A percentile compares a stretch with the other conserved stretches of the same genome.
These are phyloP conservation scores for Chionomys nivalis DNA, from an alignment of 2,113 vertebrate species.

Conservation along the genomic window DNA sequence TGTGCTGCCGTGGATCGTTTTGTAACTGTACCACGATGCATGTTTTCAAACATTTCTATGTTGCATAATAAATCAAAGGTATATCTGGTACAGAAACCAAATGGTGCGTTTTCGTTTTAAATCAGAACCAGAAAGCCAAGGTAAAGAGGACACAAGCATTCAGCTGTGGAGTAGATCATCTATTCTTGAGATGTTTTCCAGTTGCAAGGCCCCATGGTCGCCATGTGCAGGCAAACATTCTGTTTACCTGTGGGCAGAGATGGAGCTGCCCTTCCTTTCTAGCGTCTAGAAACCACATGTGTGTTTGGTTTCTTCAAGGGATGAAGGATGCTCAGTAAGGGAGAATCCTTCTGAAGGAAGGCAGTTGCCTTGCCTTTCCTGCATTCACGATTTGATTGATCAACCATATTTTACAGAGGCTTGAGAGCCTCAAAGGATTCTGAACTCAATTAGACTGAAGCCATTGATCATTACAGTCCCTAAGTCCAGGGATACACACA, in stretches of 20 bases:
- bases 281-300: not conserved
- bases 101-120: not conserved
- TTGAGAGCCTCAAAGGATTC: conserved; percentile 15
- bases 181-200: conserved; percentile 13
- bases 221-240: not conserved
- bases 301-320: conserved; percentile 20
- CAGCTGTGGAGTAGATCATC: not conserved
- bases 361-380: conserved; percentile 26
- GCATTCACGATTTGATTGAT: conserved; percentile 38
- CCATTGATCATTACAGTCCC: conserved; percentile 9
- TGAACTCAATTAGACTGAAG: conserved; percentile 44
- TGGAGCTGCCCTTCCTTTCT: not conserved
- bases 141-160: conserved; percentile 2
- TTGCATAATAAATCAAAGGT: conserved; percentile 14
- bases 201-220: not conserved
- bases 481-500: not conserved
- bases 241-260: not conserved
- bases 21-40: not conserved
- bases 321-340: not conserved
- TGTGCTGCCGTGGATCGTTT: not conserved
- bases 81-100: conserved; percentile 17
- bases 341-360: not conserved
- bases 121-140: conserved; percentile 33
- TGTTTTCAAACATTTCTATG: not conserved
- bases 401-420: not conserved